Evolutionary conservation across 2,888 invertebrate species (phyloP), one percentile per base, ranked within the genome.

Genomic region (Drosophila mimica): DNA sequence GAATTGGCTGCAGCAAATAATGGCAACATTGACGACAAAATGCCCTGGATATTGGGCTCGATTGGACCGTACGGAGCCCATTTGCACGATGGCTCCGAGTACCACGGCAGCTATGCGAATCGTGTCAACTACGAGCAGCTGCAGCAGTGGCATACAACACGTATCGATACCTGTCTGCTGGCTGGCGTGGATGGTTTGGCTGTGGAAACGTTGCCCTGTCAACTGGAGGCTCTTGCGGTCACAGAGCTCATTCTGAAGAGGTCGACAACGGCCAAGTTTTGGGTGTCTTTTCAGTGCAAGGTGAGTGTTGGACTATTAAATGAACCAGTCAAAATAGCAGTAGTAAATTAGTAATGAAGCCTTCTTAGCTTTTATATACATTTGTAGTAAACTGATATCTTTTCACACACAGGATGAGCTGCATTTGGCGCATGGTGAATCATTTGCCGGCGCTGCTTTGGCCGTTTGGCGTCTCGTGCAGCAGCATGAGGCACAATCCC

Each of bases 61-160:
- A 96, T 98, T 68, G 98, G 98, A 0, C 97, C 98, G 0, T 98
- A 97, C 91, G 98, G 98, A 0, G 98, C 98, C 0, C 96, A 95
- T 83, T 94, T 97, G 33, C 96, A 96, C 91, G 97, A 99, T 92
- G 97, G 96, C 30, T 98, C 98, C 0, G 99, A 99, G 92, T 99
- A 98, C 92, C 95, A 95, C 36, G 98, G 98, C 31, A 94, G 94
- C 71, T 97, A 97, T 89, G 95, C 95, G 0, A 94, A 95, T 63
- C 94, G 93, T 36, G 95, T 96, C 2, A 92, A 95, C 15, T 93
- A 93, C 54, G 93, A 95, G 93, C 94, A 94, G 58, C 95, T 98
- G 91, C 95, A 95, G 59, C 94, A 96, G 30, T 98, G 97, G 97
- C 98, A 99, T 92, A 94, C 95, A 71, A 96, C 96, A 0, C 95